These are phyloP conservation scores for Bos taurus DNA, from an alignment of 2,113 vertebrate genomes.

Conservation along the genomic window ARS-UCD2.0 NC_037357.1:74488001-74488500, in stretches of 20 bases:
- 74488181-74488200: not conserved
- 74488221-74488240: conserved; percentile 42
- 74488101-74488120: not conserved
- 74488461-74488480: not conserved
- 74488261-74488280: not conserved
- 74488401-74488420: not conserved
- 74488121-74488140: not conserved
- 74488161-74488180: not conserved
- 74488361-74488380: conserved; percentile 26
- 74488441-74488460: conserved; percentile 7
- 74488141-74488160: not conserved
- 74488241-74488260: conserved; percentile 19
- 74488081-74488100: not conserved
- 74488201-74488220: not conserved
- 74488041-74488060: conserved; percentile 29
- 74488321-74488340: conserved; percentile 15
- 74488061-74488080: not conserved
- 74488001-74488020: not conserved
- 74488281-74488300: not conserved
- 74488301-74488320: not conserved
- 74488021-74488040: not conserved
- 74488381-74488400: not conserved
- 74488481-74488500: conserved; percentile 9
- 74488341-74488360: conserved; percentile 26
- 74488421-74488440: conserved; percentile 21